These are phyloP conservation scores for Pandemis corylana DNA, from an alignment of 2,888 invertebrate species.

Conservation along the genomic window DNA sequence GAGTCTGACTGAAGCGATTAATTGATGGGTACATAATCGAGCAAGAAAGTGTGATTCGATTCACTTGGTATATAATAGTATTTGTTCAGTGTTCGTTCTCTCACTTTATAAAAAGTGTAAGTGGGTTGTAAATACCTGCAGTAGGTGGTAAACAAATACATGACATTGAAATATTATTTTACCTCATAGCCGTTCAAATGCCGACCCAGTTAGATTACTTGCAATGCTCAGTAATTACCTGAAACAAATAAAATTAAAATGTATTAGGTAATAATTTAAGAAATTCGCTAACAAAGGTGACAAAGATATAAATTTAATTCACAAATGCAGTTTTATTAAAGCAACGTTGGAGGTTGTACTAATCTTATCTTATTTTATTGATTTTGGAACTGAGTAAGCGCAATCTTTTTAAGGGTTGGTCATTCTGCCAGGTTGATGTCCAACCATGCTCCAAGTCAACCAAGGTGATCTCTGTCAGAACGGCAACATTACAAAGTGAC, in stretches of 20 bases:
- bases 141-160: too few relatives aligned
- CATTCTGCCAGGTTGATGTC: too few relatives aligned
- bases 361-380: too few relatives aligned
- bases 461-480: too few relatives aligned
- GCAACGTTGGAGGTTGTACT: too few relatives aligned
- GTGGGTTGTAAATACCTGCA: background rate
- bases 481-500: background rate
- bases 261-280: background rate
- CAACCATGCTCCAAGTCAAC: too few relatives aligned
- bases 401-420: too few relatives aligned
- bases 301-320: too few relatives aligned
- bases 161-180: background rate
- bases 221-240: constrained; percentile 13
- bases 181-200: background rate
- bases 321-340: too few relatives aligned
- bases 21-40: constrained; percentile 41
- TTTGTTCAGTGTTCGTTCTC: constrained; percentile 18
- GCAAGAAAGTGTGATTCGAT: constrained; percentile 45
- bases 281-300: background rate
- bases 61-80: constrained; percentile 19
- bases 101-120: constrained; percentile 6
- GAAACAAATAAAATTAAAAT: constrained; percentile 17
- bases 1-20: constrained; percentile 40
- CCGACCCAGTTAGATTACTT: background rate
- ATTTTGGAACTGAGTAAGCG: too few relatives aligned